phyloP scores from a whole-genome alignment of 1,140 invertebrate genomes.

The Scylla paramamosain region DNA sequence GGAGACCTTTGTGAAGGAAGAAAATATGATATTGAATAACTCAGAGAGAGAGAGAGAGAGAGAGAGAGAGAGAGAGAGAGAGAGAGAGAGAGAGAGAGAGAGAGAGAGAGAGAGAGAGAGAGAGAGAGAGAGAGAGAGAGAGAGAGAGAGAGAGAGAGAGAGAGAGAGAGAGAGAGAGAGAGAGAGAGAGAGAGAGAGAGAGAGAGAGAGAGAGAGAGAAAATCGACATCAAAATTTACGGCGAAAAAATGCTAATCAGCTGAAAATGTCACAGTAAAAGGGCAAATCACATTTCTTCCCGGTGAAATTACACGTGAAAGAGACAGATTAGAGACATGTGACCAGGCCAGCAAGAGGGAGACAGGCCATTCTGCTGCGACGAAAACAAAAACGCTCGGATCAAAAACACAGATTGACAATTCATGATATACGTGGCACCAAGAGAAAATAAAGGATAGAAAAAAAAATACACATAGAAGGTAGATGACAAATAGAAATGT shows the following conservation, averaged over 20 bases:
- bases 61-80: neutral
- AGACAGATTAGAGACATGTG: too few species aligned
- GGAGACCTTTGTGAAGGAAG: neutral
- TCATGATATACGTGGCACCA: too few species aligned
- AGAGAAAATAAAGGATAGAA: too few species aligned
- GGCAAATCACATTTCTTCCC: too few species aligned
- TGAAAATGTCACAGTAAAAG: too few species aligned
- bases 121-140: constrained; percentile 15
- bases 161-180: neutral
- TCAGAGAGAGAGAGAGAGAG: neutral
- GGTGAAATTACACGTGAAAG: too few species aligned
- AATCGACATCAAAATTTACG: neutral
- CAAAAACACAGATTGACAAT: too few species aligned
- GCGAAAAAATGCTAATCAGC: neutral
- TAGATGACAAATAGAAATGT: too few species aligned
- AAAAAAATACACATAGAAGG: too few species aligned
- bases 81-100: neutral
- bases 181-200: constrained; percentile 1
- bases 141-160: neutral
- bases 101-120: neutral
- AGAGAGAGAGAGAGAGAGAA: constrained; percentile 23
- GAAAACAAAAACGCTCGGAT: too few species aligned
- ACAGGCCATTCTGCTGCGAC: too few species aligned
- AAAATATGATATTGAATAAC: neutral
- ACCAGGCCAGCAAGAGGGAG: too few species aligned